Conservation (phyloP, 2,113 vertebrate genomes). For the Merops nubicus region DNA sequence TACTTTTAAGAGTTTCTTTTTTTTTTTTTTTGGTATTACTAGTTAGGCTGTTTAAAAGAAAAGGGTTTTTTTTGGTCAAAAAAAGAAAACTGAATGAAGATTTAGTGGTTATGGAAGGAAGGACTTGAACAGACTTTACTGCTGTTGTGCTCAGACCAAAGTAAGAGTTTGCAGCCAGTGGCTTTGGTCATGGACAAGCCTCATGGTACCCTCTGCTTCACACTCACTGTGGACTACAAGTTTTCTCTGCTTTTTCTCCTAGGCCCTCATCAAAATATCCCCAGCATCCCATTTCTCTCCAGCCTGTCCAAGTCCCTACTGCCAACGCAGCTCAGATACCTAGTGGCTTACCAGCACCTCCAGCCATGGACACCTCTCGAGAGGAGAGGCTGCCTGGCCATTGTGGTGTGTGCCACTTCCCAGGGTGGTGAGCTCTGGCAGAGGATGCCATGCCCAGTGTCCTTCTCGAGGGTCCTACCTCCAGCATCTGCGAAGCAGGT, state of each 20-base stretch:
- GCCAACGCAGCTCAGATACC: not conserved
- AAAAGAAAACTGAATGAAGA: constrained; percentile 1
- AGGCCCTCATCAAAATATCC: not conserved
- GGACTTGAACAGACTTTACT: not conserved
- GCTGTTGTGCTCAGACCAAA: not conserved
- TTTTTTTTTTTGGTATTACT: not conserved
- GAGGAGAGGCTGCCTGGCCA: not conserved
- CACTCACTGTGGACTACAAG: too few relatives aligned
- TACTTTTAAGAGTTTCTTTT: constrained; percentile 15
- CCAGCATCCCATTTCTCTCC: not conserved
- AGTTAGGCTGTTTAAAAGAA: not conserved
- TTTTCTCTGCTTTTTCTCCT: not conserved
- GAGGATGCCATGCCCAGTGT: not conserved
- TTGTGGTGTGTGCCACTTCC: fast-evolving
- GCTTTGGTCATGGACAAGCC: not conserved
- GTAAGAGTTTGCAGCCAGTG: fast-evolving
- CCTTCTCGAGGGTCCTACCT: not conserved
- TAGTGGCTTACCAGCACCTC: not conserved
- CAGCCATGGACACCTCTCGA: fast-evolving
- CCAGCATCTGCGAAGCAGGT: not conserved
- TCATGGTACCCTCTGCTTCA: not conserved
- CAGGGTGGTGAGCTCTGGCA: not conserved
- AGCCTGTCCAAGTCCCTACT: not conserved
- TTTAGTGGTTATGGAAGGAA: constrained; percentile 18
- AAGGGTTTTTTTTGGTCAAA: not conserved